Percentiles rank a stretch among this genome's conserved stretches.
Conservation (phyloP, 2,888 invertebrate genomes). For the Pseudeuparius sepicola region DNA sequence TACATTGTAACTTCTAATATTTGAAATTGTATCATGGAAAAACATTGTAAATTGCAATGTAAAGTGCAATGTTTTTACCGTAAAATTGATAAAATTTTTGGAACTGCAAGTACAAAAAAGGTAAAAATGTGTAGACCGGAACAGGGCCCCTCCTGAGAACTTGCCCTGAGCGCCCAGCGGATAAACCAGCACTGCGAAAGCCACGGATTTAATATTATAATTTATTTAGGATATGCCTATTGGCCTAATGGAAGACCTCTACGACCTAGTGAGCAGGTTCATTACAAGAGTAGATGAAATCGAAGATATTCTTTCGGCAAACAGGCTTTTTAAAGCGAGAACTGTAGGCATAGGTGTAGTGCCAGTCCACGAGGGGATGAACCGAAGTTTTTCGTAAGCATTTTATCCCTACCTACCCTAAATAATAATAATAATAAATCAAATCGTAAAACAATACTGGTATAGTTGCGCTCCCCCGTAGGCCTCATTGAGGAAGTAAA, state of each 20-base stretch:
- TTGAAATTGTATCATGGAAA: too few relatives aligned
- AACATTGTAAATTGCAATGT: too few relatives aligned
- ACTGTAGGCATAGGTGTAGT: constrained; percentile 65
- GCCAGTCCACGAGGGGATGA: constrained; percentile 65
- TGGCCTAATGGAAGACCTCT: constrained; percentile 71
- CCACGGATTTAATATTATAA: constrained; percentile 9
- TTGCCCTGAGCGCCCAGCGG: too few relatives aligned
- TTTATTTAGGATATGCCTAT: constrained; percentile 52
- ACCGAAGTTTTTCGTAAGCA: constrained; percentile 34
- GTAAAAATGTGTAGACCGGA: too few relatives aligned
- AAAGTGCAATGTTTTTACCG: too few relatives aligned
- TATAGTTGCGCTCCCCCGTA: too few relatives aligned
- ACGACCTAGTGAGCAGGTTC: constrained; percentile 57
- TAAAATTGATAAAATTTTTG: too few relatives aligned
- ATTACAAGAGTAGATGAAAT: constrained; percentile 72
- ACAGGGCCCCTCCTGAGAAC: too few relatives aligned
- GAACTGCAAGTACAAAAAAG: too few relatives aligned
- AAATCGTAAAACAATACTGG: constrained; percentile 1
- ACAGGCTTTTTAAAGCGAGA: constrained; percentile 63
- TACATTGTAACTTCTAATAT: too few relatives aligned
- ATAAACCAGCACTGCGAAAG: too few relatives aligned
- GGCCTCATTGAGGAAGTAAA: too few relatives aligned
- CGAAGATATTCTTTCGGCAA: constrained; percentile 67
- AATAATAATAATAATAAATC: constrained; percentile 5
- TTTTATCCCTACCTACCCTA: background rate